Evolutionary conservation across 2,888 invertebrate species (phyloP), one percentile per base, ranked within the genome.

Genomic region (Idaea biselata): DNA sequence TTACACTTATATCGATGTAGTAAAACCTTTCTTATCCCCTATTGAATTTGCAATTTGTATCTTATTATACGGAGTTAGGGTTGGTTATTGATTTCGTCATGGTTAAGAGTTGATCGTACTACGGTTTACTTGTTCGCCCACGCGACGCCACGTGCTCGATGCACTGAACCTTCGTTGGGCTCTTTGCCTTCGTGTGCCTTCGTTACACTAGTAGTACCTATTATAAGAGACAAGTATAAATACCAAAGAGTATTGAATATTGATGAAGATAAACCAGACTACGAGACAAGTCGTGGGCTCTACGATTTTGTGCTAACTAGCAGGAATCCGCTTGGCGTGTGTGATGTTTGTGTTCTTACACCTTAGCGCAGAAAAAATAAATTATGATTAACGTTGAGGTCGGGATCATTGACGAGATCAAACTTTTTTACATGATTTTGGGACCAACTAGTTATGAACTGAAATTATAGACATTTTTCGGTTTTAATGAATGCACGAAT

Each of bases 121-220:
- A 68, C 63, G 67, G 59, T 73, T 73, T 79, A 81, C 88, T 80
- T 68, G 89, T 87, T 82, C 89, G 79, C 89, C 89, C 84, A 89
- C 89, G 84, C 84, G 53, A 54, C 44, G 70, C 77, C 82, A 84
- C 84, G 82, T 82, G 83, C 82, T 81, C 68, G 76, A 77, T 80
- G 77, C 77, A 78, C 73, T 71, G 73, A 75, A 72, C 73, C 73
- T 62, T 69, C 65, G 61, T 60, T 65, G 70, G 67, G 67, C 69
- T 68, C 71, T 70, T 68, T 63, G 73, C 66, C 63, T 66, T 61
- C 64, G 60, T 70, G 67, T 63, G 73, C 66, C 63, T 66, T 61
- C 64, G 60, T 64, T 17, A 55, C 14, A 55, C 16, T 25, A 25
- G 7, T 55, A 17, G 17, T 16, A 2, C 16, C 55, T 25, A 25